phyloP scores from a whole-genome alignment of 2,888 invertebrate genomes.

The Aquatica leii region DNA sequence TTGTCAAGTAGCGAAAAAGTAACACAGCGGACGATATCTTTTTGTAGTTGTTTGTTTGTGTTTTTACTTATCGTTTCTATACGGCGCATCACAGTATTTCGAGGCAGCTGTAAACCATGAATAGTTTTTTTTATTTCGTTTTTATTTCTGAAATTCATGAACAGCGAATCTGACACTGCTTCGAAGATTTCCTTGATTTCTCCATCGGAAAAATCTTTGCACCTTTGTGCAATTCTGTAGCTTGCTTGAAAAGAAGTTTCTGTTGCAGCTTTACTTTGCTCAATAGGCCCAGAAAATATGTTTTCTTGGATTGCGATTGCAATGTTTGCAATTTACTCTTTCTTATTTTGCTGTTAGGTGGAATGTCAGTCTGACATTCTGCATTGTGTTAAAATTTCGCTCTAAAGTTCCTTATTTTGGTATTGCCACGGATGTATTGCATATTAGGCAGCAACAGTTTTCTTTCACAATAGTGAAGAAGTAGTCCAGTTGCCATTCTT shows the following conservation, averaged over 20 bases:
- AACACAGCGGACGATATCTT: neutral
- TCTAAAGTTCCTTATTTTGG: neutral
- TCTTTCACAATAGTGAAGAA: neutral
- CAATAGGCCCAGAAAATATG: neutral
- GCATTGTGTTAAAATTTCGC: neutral
- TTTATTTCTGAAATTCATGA: no score
- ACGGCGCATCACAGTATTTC: no score
- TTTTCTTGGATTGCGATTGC: neutral
- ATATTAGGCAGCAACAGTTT: neutral
- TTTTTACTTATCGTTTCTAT: no score
- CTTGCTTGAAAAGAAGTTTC: neutral
- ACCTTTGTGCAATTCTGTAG: no score
- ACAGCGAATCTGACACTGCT: no score
- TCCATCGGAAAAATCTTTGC: no score
- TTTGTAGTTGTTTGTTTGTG: no score
- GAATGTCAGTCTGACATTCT: neutral
- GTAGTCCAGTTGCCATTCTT: neutral
- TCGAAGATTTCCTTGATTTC: no score
- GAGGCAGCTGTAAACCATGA: no score
- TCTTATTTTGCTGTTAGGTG: neutral
- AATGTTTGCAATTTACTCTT: neutral
- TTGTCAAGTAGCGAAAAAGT: neutral
- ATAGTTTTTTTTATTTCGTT: no score
- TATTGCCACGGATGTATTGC: neutral
- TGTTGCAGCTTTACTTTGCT: no score